Evolutionary conservation across 1,140 invertebrate genomes (phyloP), one percentile per base, ranked within the genome.

Genomic region (Panonychus citri): DNA sequence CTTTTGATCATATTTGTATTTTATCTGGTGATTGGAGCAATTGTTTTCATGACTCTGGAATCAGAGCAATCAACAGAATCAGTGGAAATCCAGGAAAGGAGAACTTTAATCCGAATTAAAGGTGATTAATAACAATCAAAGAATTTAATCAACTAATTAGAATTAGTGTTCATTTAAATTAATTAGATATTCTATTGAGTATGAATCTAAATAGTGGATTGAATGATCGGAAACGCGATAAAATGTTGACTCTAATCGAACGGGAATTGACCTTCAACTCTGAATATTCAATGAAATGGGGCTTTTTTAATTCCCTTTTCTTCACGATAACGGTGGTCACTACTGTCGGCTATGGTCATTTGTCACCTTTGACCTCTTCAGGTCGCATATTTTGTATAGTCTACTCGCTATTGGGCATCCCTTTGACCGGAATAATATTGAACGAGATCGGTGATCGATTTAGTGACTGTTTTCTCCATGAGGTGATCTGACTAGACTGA

Each of bases 251-350:
- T 21, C 15, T 46, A 19, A 46, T 46, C 10, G 43, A 46, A n/a
- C n/a, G 43, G 19, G 21, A 24, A n/a, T 21, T 2, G 26, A 43
- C 8, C 21, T 28, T 17, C 28, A 17, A 40, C 17, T 10, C 25
- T 8, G 30, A 13, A 13, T 42, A 15, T 42, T 24, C 12, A 25
- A 48, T 13, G 30, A 24, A 24, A 13, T 95, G 88, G 88, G 85
- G 83, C 62, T 91, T 85, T 68, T 90, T 89, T 64, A 86, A 91
- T 68, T 81, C 86, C 0, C 80, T 93, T 62, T 94, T 94, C 71
- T 95, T 94, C 66, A 81, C 88, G 21, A 82, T 89, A 61, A 94
- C 87, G 1, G 85, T 93, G 5, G 81, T 93, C 61, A 93, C 85
- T 64, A 95, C 89, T 7, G 88, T 95, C 61, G 84, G 85, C 46